phyloP scores from a whole-genome alignment of 2,888 invertebrate genomes.

The Rhimphoctona megacephalus region DNA sequence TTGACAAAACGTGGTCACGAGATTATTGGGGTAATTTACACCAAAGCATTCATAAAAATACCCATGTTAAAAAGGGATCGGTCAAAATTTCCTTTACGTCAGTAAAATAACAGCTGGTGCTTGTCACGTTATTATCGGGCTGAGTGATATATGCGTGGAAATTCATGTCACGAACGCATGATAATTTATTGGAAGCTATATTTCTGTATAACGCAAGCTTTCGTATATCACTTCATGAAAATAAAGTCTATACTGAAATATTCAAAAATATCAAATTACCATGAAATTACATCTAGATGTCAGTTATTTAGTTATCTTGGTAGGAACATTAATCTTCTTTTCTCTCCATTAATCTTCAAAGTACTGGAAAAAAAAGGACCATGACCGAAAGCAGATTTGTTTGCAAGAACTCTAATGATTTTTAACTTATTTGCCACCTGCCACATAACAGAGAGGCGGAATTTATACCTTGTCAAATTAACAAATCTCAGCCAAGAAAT shows the following conservation, averaged over 20 bases:
- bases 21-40: background rate
- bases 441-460: background rate
- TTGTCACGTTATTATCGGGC: background rate
- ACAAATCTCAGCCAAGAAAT: too few relatives aligned
- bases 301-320: too few relatives aligned
- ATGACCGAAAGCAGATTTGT: background rate
- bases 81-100: background rate
- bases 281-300: too few relatives aligned
- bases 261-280: background rate
- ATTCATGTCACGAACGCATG: slow-evolving; percentile 14
- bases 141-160: background rate
- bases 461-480: too few relatives aligned
- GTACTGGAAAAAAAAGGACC: background rate
- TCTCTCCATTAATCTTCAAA: background rate
- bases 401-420: background rate
- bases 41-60: slow-evolving; percentile 4
- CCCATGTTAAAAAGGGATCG: background rate
- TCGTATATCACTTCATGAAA: background rate
- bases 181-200: background rate
- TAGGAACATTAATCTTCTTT: background rate
- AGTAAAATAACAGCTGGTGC: slow-evolving; percentile 5
- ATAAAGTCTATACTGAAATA: background rate
- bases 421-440: background rate
- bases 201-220: background rate
- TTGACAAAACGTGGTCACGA: background rate